phyloP scores from a whole-genome alignment of 2,113 vertebrate genomes.

The Pollachius pollachius region DNA sequence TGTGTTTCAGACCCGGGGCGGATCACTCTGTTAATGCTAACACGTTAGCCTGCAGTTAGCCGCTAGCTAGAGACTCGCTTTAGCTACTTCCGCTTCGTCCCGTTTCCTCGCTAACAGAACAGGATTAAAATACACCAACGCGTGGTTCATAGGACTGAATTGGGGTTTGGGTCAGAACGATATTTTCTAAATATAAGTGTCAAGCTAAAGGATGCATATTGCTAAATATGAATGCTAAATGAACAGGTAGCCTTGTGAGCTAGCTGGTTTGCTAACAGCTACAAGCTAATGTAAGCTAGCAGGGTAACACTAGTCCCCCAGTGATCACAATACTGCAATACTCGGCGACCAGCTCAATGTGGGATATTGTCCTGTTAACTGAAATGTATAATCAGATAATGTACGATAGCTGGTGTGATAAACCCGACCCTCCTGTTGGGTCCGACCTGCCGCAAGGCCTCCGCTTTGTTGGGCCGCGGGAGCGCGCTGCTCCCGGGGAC shows the following conservation, averaged over 20 bases:
- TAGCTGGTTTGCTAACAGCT: slow-evolving; percentile 17
- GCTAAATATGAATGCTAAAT: too few species aligned
- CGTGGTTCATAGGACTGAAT: too few species aligned
- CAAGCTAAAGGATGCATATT: too few species aligned
- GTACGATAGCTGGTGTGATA: too few species aligned
- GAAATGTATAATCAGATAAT: too few species aligned
- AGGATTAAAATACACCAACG: slow-evolving; percentile 32
- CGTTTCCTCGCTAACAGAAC: slow-evolving; percentile 22
- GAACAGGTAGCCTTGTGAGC: slow-evolving; percentile 21
- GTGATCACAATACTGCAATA: not conserved
- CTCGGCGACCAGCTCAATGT: too few species aligned
- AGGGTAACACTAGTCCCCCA: not conserved
- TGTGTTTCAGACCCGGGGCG: not conserved
- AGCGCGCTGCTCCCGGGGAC: not conserved
- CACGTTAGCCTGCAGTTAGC: slow-evolving; percentile 30
- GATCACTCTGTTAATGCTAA: not conserved
- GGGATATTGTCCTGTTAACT: too few species aligned
- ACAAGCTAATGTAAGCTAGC: slow-evolving; percentile 3
- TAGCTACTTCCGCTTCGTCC: slow-evolving; percentile 66
- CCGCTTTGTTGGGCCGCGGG: not conserved
- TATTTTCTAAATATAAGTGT: slow-evolving; percentile 6
- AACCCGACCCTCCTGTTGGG: too few species aligned
- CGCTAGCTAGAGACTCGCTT: slow-evolving; percentile 11
- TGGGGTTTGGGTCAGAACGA: slow-evolving; percentile 20
- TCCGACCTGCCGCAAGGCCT: slow-evolving; percentile 2